Percentiles rank a stretch among this genome's conserved stretches.
These are phyloP conservation scores for Falco rusticolus DNA, from an alignment of 2,797 vertebrate species.

Conservation along the genomic window DNA sequence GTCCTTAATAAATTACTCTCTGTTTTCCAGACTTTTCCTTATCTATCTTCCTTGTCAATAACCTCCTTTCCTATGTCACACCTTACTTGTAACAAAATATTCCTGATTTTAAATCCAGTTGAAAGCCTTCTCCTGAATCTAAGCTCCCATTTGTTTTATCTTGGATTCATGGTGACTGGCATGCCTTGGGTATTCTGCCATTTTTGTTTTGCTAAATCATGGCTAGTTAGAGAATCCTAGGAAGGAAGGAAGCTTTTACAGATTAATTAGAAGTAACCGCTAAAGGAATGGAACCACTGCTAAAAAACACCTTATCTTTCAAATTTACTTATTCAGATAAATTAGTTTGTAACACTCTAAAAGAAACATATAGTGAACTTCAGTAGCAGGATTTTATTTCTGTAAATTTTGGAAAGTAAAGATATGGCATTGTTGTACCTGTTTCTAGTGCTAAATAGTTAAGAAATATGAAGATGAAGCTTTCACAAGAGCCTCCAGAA, in stretches of 20 bases:
- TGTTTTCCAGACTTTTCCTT: neutral
- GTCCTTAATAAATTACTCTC: neutral
- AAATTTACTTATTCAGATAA: neutral
- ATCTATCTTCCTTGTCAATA: neutral
- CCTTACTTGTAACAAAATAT: neutral
- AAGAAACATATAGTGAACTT: neutral
- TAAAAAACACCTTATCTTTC: neutral
- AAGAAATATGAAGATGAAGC: neutral
- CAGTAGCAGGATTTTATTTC: neutral
- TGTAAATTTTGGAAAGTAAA: neutral
- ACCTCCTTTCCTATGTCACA: neutral
- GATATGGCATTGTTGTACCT: neutral
- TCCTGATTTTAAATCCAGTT: neutral
- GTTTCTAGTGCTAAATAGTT: neutral
- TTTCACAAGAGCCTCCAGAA: neutral
- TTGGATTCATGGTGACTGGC: fast-evolving
- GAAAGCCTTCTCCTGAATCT: neutral
- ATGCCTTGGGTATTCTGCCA: neutral
- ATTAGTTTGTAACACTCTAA: neutral
- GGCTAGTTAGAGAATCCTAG: neutral
- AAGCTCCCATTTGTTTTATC: neutral
- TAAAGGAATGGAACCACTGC: neutral
- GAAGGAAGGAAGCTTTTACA: neutral
- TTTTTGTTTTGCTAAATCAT: neutral
- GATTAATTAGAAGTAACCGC: neutral